phyloP scores from a whole-genome alignment of 2,797 vertebrate genomes.

The Syngnathus acus region DNA sequence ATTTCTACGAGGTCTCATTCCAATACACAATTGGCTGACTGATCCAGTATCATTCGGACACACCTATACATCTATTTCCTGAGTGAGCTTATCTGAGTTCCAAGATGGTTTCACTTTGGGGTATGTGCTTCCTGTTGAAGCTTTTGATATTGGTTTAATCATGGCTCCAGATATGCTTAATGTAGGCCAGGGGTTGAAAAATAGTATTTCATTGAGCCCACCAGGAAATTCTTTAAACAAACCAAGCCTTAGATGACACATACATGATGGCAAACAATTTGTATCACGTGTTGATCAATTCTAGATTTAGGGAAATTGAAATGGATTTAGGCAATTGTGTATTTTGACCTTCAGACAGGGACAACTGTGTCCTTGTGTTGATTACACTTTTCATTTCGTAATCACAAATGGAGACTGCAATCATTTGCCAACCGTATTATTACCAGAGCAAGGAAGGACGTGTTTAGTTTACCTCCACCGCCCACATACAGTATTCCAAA shows the following conservation, averaged over 20 bases:
- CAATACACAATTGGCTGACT: slow-evolving; percentile 35
- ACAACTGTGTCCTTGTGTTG: neutral
- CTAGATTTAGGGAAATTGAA: neutral
- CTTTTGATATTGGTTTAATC: slow-evolving; percentile 37
- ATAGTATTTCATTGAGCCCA: neutral
- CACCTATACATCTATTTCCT: slow-evolving; percentile 46
- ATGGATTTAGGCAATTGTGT: neutral
- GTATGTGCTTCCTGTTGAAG: slow-evolving; percentile 5
- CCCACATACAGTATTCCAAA: slow-evolving; percentile 26
- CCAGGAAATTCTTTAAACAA: neutral
- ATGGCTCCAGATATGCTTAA: slow-evolving; percentile 8
- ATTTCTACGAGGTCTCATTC: slow-evolving; percentile 28
- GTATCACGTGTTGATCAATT: neutral
- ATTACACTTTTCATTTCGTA: neutral
- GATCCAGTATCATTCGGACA: slow-evolving; percentile 23
- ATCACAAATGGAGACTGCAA: neutral
- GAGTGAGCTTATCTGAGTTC: slow-evolving; percentile 22
- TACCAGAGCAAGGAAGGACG: neutral
- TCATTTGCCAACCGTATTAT: neutral
- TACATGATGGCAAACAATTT: neutral
- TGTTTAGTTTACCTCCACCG: slow-evolving; percentile 5
- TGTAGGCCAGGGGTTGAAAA: neutral
- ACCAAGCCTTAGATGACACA: neutral
- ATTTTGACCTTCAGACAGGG: neutral
- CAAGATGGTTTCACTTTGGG: slow-evolving; percentile 30